A percentile compares a stretch with the other conserved stretches of the same genome.
Conservation (phyloP, 1,140 invertebrate genomes). For the Philotrypesis tridentata region DNA sequence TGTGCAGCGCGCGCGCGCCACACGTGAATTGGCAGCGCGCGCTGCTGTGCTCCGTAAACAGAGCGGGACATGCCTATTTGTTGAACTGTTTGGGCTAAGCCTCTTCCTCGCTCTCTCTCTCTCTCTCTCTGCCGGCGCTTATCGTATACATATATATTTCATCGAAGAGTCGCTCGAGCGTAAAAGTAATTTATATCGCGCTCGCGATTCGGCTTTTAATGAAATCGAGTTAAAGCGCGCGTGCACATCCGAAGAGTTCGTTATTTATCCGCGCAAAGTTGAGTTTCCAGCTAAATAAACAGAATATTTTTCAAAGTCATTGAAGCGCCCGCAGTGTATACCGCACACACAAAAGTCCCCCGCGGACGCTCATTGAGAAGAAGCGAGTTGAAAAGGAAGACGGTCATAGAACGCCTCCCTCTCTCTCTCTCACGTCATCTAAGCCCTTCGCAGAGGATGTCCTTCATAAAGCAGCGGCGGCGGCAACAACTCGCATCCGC, state of each 20-base stretch:
- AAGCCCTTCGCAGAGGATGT: constrained; percentile 8
- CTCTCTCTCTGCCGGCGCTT: no score
- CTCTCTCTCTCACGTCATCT: neutral
- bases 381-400: neutral
- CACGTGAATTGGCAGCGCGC: constrained; percentile 7
- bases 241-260: no score
- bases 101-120: no score
- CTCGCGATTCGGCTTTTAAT: neutral
- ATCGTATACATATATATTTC: no score
- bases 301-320: neutral
- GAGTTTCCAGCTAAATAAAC: no score
- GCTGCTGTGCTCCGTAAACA: neutral
- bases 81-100: neutral
- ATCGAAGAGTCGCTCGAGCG: neutral
- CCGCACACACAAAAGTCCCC: neutral
- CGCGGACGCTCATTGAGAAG: neutral
- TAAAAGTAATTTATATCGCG: neutral
- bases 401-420: neutral
- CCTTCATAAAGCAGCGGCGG: constrained; percentile 50
- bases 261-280: no score
- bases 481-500: constrained; percentile 7
- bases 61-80: neutral
- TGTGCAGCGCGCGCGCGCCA: neutral
- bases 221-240: no score
- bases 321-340: no score